A percentile compares a stretch with the other conserved stretches of the same genome.
Evolutionary conservation across 1,140 invertebrate species (phyloP).

Genomic region (Drosophila ironensis): DNA sequence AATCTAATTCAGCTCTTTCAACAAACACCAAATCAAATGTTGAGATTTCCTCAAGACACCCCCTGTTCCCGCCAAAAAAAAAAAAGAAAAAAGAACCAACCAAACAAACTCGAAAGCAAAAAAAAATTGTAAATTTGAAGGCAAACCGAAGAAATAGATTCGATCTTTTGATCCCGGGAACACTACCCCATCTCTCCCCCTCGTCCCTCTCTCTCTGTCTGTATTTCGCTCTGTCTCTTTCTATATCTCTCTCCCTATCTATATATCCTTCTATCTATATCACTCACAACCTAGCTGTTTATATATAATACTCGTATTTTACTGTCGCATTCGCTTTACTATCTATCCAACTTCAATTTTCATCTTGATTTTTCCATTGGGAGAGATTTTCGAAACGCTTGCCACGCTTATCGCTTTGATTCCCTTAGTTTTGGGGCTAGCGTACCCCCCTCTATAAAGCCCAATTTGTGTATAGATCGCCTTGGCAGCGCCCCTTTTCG

Average conservation of each 20-base stretch:
- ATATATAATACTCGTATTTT: conserved; percentile 1
- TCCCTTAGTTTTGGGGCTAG: background rate
- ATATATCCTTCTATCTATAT: conserved; percentile 11
- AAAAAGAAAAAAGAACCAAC: conserved; percentile 26
- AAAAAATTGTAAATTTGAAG: background rate
- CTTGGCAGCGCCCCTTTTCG: conserved; percentile 10
- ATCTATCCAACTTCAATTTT: conserved; percentile 3
- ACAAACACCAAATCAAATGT: conserved; percentile 81
- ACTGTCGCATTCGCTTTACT: conserved; percentile 13
- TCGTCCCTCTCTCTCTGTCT: conserved; percentile 2
- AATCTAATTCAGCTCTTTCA: conserved; percentile 82
- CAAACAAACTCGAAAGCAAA: conserved; percentile 2
- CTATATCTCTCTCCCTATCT: conserved; percentile 9
- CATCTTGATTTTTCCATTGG: conserved; percentile 2
- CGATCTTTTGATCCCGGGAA: conserved; percentile 18
- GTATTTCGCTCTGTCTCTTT: background rate
- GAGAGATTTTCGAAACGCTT: conserved; percentile 16
- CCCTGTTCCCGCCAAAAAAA: conserved; percentile 23
- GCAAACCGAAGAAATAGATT: conserved; percentile 20
- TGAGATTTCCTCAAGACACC: conserved; percentile 77
- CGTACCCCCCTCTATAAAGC: background rate
- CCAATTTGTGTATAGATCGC: background rate
- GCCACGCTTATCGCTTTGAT: conserved; percentile 35
- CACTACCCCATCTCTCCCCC: conserved; percentile 5
- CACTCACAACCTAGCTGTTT: conserved; percentile 6